Evolutionary conservation across 1,140 invertebrate species (phyloP).

Genomic region (Drosophila busckii): DNA sequence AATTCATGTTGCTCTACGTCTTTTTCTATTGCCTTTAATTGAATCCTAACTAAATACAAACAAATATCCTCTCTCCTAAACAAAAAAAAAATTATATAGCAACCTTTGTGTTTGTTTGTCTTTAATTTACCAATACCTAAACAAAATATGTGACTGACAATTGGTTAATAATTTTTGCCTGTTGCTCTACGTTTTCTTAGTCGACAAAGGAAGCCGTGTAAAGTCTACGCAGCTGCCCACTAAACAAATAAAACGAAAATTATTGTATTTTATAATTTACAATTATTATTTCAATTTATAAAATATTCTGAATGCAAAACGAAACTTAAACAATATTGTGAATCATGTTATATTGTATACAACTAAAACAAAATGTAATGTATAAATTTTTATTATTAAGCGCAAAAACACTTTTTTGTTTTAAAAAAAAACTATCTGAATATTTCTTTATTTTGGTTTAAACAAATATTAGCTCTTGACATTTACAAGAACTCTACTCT

Average conservation of each 20-base stretch:
- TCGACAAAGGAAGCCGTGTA: constrained; percentile 42
- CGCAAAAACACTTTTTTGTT: constrained; percentile 20
- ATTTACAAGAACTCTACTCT: constrained; percentile 37
- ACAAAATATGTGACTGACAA: constrained; percentile 26
- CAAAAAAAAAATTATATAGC: constrained; percentile 16
- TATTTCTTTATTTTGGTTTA: constrained; percentile 48
- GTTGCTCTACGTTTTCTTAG: constrained; percentile 57
- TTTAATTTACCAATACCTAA: constrained; percentile 17
- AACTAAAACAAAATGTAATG: constrained; percentile 56
- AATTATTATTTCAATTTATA: constrained; percentile 36
- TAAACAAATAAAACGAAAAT: constrained; percentile 13
- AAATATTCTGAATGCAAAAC: constrained; percentile 43
- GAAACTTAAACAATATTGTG: constrained; percentile 44
- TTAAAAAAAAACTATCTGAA: constrained; percentile 19
- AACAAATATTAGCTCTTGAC: constrained; percentile 43
- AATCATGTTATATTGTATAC: constrained; percentile 55
- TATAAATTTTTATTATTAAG: constrained; percentile 63
- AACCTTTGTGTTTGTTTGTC: constrained; percentile 50
- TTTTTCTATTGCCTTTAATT: constrained; percentile 26
- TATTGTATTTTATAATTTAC: constrained; percentile 35
- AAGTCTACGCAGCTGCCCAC: constrained; percentile 30
- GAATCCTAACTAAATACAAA: constrained; percentile 2
- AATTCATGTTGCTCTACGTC: constrained; percentile 51
- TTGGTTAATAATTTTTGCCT: constrained; percentile 34
- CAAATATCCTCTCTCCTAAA: neutral